Evolutionary conservation across 2,113 vertebrate species (phyloP), one percentile per base, ranked within the genome.

Genomic region (Garra rufa): DNA sequence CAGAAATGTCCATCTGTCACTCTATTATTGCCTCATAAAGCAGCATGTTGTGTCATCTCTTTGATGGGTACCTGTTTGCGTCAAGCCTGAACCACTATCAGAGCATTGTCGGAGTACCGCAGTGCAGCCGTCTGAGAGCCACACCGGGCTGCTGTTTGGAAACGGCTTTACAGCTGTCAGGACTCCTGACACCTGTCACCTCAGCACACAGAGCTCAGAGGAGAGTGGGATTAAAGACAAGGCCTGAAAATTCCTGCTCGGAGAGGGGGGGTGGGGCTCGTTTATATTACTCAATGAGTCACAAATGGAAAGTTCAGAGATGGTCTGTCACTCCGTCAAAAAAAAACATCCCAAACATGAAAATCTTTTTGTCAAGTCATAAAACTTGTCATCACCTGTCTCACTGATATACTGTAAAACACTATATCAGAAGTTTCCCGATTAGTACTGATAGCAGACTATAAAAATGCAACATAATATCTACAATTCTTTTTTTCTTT

Each of bases 221-320:
- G 81, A 91, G 90, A 89, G 88, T 89, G 15, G 92, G 93, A 94
- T 94, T 94, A 87, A 86, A 88, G 87, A 88, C 83, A 44, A 93
- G 91, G 93, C 92, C 91, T 92, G 90, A 94, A 92, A 92, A 93
- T 93, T 92, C 93, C 91, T 92, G 92, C 85, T 89, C 90, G 85
- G 88, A 86, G 74, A 79, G 65, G 65, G 15, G 9, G 14, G 61
- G 63, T 38, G 34, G 17, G 9, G 30, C 3, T 11, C 3, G 8
- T 28, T 67, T 38, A 17, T 38, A 19, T 19, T 8, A 67, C 63
- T 9, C 34, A 77, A 8, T 26, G 57, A 67, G 21, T 63, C 57
- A 83, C 70, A 82, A 38, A 65, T 17, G 24, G 30, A 71, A 8
- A 76, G 70, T 26, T 87, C 87, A 88, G 89, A 86, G 90, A 92